Evolutionary conservation across 35 echinoderm and acorn worm species (phyloP).

Genomic region (Diadema setosum): DNA sequence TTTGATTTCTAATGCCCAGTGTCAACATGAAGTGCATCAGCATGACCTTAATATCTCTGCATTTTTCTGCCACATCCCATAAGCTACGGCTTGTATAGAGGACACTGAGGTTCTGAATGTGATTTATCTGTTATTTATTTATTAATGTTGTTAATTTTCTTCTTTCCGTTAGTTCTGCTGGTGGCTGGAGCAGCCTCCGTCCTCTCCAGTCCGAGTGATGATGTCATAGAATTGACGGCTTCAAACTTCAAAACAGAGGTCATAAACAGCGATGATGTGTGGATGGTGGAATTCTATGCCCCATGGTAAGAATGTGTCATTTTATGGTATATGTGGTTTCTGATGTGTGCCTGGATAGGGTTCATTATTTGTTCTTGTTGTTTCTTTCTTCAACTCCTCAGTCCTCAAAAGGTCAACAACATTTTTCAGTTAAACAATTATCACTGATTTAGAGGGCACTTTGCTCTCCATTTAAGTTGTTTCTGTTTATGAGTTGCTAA

Average conservation of each 20-base stretch:
- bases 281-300: conserved; percentile 95
- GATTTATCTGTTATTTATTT: no score
- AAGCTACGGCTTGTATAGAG: background rate
- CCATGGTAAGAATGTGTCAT: conserved; percentile 96
- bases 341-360: background rate
- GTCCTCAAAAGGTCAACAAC: background rate
- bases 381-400: background rate
- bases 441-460: no score
- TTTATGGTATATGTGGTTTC: background rate
- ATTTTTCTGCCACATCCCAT: background rate
- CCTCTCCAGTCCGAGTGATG: conserved; percentile 56
- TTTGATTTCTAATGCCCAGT: no score
- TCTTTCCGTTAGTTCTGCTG: background rate
- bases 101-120: no score
- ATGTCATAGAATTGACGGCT: conserved; percentile 78
- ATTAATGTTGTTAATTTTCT: background rate
- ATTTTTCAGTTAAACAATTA: background rate
- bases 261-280: conserved; percentile 77
- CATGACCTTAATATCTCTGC: background rate
- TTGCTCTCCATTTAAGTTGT: no score
- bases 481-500: no score
- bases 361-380: background rate
- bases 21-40: no score
- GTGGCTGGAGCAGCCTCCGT: conserved; percentile 2
- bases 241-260: conserved; percentile 78